Percentiles rank a stretch among this genome's conserved stretches.
These are phyloP conservation scores for Malurus leucopterus DNA, from an alignment of 2,797 vertebrate species.

Conservation along the genomic window DNA sequence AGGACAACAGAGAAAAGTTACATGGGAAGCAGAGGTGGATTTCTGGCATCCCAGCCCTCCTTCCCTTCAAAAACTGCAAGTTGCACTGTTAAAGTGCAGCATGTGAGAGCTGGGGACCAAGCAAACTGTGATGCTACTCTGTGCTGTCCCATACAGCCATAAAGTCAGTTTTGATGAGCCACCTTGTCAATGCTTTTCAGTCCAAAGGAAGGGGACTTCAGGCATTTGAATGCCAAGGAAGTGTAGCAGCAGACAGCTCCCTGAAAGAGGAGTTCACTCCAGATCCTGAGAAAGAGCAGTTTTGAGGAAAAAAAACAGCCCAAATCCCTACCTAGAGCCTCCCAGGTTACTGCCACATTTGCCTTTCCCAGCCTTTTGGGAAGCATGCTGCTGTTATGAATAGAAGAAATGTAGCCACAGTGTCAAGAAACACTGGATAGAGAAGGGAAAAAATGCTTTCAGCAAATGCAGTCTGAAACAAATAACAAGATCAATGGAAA, in stretches of 20 bases:
- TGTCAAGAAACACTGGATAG: neutral
- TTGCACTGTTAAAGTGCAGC: accelerated
- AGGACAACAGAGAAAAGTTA: neutral
- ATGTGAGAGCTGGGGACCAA: neutral
- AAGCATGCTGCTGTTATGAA: neutral
- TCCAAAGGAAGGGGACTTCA: neutral
- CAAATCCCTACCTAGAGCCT: neutral
- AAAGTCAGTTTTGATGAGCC: neutral
- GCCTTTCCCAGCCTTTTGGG: neutral
- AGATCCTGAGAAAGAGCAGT: neutral
- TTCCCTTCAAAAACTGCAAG: neutral
- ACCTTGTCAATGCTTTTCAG: neutral
- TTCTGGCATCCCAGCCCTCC: neutral
- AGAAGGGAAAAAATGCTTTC: neutral
- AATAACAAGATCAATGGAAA: neutral
- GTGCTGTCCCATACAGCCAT: neutral
- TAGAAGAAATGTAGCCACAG: neutral
- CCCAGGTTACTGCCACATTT: neutral
- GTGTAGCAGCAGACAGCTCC: neutral
- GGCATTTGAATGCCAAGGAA: neutral
- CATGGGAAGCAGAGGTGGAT: neutral
- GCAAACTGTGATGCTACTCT: neutral
- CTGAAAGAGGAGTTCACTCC: neutral
- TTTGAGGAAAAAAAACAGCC: neutral
- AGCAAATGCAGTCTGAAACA: neutral